Base-by-base conservation (phyloP, 2,797 vertebrate genomes). In the Neostethus bicornis region DNA sequence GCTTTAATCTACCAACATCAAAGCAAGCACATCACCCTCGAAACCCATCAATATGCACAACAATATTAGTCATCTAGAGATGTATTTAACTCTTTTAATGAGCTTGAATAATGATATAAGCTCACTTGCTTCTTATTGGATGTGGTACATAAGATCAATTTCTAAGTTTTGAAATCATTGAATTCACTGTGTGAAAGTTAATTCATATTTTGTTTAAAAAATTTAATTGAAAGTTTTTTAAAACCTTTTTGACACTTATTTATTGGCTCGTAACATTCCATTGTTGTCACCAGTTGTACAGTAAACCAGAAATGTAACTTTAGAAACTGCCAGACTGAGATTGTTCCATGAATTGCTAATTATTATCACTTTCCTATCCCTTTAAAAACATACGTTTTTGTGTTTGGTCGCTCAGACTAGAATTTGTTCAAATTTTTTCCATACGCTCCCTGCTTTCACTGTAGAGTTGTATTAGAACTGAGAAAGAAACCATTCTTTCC, bases 401-500 rank as follows among this genome's bases (percentile, higher is more conserved):
- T n/a, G n/a, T 17, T 37, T 9, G 13, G 17, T 37, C 37, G 16
- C 17, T 17, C 4, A 38, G n/a, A 38, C 16, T 5, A 4, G 7
- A 16, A 16, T 16, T 34, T 16, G 7, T n/a, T n/a, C n/a, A n/a
- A n/a, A n/a, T n/a, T n/a, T n/a, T n/a, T n/a, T n/a, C n/a, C n/a
- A 4, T 13, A 8, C 38, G 3, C 13, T 7, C 3, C 29, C 4
- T 31, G 19, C 8, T 20, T 14, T n/a, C 31, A 49, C 20, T 43
- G 29, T 19, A 9, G 21, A 35, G 34, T 31, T 57, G 37, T 51
- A 39, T 66, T 39, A 8, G 3, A 61, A 45, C 28, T 20, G 39
- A 16, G 21, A 24, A 19, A 20, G 31, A 42, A 61, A 29, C 14
- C 45, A 7, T 14, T 21, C 14, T 11, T 26, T 21, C n/a, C 20